phyloP scores from a whole-genome alignment of 2,113 vertebrate genomes.

The Mirza zaza region DNA sequence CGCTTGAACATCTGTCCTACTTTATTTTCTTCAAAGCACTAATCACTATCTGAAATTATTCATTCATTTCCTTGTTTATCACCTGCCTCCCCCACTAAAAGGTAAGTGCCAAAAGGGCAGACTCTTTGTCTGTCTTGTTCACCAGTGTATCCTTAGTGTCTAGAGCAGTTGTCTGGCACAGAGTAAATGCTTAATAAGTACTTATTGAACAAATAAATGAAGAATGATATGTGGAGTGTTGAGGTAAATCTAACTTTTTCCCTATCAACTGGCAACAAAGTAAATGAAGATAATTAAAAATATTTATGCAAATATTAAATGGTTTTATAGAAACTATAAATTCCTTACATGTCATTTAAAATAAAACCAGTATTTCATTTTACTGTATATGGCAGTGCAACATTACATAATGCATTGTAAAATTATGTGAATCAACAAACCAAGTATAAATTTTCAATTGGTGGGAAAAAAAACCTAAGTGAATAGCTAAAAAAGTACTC shows the following conservation, averaged over 20 bases:
- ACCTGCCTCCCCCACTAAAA: background rate
- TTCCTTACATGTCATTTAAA: slow-evolving; percentile 3
- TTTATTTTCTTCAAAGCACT: background rate
- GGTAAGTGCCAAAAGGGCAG: background rate
- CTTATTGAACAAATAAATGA: slow-evolving; percentile 17
- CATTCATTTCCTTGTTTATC: background rate
- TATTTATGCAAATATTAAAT: background rate
- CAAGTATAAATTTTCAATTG: background rate
- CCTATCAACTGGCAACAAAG: background rate
- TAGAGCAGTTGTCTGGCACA: background rate
- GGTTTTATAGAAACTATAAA: background rate
- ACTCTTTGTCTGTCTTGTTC: background rate
- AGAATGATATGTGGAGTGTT: background rate
- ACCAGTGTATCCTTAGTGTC: background rate
- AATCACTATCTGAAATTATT: background rate
- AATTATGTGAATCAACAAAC: background rate
- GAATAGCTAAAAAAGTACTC: background rate
- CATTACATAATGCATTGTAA: background rate
- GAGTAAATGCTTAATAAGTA: background rate
- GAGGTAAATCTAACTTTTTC: background rate
- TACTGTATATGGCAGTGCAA: slow-evolving; percentile 20
- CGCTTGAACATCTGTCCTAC: background rate
- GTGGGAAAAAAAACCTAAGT: background rate
- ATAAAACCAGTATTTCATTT: slow-evolving; percentile 3
- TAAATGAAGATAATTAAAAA: background rate